Evolutionary conservation across 2,797 vertebrate genomes (phyloP).

Genomic region (Tinamus major): DNA sequence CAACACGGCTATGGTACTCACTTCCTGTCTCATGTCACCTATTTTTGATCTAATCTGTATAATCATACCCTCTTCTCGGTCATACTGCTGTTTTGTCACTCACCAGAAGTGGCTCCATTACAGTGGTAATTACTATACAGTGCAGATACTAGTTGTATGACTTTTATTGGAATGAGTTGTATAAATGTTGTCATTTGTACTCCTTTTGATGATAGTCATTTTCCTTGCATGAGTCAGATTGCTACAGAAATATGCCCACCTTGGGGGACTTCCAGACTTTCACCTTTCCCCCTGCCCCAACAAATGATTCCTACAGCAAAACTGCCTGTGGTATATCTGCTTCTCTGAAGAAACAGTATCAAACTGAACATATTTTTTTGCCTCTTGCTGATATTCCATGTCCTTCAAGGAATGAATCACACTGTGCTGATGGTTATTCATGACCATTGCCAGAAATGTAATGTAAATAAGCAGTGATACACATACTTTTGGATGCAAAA

Average conservation of each 20-base stretch:
- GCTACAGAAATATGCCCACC: not conserved
- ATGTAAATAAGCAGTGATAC: conserved; percentile 2
- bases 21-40: not conserved
- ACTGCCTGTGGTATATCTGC: not conserved
- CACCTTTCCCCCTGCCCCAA: not conserved
- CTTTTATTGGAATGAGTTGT: not conserved
- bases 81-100: not conserved
- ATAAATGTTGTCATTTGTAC: not conserved
- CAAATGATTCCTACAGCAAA: not conserved
- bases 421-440: not conserved
- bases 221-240: not conserved
- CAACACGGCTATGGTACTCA: not conserved
- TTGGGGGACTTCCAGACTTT: not conserved
- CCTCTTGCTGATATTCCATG: not conserved
- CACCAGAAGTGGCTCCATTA: not conserved
- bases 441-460: conserved; percentile 17
- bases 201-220: not conserved
- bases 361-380: not conserved
- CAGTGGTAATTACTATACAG: not conserved
- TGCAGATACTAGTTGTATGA: not conserved
- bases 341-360: not conserved
- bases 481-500: not conserved
- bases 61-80: not conserved
- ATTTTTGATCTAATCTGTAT: not conserved
- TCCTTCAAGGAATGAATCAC: not conserved